Evolutionary conservation across 1,140 invertebrate species (phyloP), one percentile per base, ranked within the genome.

Genomic region (Megathymus violae): DNA sequence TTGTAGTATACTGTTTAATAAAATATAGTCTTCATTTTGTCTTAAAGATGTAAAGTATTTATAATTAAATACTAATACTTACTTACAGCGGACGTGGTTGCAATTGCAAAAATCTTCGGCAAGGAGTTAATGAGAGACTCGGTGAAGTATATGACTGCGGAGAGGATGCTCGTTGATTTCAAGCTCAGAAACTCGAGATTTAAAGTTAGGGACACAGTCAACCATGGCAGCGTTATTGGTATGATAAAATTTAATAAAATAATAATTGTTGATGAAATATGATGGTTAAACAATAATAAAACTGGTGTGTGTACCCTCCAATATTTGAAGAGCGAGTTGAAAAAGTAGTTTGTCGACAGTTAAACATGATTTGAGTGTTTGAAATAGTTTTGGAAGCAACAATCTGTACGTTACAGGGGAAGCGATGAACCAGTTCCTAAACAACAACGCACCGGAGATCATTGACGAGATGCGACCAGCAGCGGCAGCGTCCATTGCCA

Each of bases 391-490:
- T 31, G 3, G 10, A 13, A 25, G 19, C 27, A 9, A 34, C 7
- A 60, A 40, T 38, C 9, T 15, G 34, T 7, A 31, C 4, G 54
- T 91, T 91, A 15, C 79, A 95, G 94, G 94, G 14, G 93, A 96
- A 76, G 95, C 95, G 1, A 96, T 96, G 94, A 96, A 96, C 84
- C 95, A 96, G 64, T 97, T 97, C 79, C 88, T 97, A 9, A 97
- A 97, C 89, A 95, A 96, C 76, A 97, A 97, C 73, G 94, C 95
- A 0, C 94, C 95, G 16, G 96, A 97, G 78, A 96, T 97, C 36
- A 96, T 97, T 41, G 93, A 95, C 14, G 96, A 97, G 84, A 95
- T 97, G 94, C 93, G 95, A 81, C 95, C 96, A 1, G 96, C 96
- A 1, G 95, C 96, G 0, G 94, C 94, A 3, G 77, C 92, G 4